phyloP scores from a whole-genome alignment of 2,797 vertebrate genomes.

The Propithecus deckenii region DNA sequence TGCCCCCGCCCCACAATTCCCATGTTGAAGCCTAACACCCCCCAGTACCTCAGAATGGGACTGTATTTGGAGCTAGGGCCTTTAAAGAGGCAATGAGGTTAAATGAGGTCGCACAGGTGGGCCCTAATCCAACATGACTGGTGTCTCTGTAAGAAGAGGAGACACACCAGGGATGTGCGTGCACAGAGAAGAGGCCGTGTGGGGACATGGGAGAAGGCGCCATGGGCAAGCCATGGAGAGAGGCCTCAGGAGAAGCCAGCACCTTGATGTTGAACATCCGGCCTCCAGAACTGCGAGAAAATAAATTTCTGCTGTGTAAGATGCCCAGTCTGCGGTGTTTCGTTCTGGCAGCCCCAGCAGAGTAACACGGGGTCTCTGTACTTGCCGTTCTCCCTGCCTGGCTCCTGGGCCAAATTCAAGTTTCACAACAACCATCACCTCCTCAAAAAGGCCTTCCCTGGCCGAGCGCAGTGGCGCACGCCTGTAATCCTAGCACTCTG shows the following conservation, averaged over 20 bases:
- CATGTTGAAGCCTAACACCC: neutral
- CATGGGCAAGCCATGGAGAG: neutral
- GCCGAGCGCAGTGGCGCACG: too few relatives aligned
- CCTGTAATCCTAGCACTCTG: neutral
- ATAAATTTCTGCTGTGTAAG: neutral
- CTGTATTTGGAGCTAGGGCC: neutral
- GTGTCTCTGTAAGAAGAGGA: neutral
- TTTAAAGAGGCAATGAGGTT: neutral
- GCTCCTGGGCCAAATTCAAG: neutral
- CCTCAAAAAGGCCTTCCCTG: neutral
- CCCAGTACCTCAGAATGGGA: neutral
- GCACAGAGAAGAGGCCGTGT: neutral
- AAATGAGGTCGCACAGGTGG: neutral
- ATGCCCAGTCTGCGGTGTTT: neutral
- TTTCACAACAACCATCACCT: neutral
- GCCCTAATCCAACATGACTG: neutral
- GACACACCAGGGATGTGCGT: accelerated
- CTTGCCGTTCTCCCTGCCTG: neutral
- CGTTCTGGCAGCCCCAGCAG: neutral
- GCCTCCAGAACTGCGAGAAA: neutral
- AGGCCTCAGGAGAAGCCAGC: neutral
- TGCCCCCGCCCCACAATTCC: neutral
- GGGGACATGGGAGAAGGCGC: neutral
- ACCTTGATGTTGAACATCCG: neutral
- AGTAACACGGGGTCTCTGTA: accelerated